A percentile compares a stretch with the other conserved stretches of the same genome.
Evolutionary conservation across 2,113 vertebrate species (phyloP).

Genomic region (Arenaria interpres): DNA sequence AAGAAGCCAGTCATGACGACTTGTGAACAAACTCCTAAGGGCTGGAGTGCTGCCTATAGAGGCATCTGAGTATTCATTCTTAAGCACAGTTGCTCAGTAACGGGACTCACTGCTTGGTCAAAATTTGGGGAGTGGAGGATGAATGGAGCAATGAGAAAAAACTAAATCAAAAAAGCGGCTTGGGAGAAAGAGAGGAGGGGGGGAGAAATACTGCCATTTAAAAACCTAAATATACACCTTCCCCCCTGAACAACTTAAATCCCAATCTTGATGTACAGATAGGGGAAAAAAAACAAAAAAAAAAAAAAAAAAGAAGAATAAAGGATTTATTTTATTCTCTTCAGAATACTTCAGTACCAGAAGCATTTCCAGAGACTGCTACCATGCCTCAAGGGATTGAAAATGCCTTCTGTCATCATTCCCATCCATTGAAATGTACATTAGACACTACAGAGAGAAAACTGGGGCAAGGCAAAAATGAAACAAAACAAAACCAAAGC

Average conservation of each 20-base stretch:
- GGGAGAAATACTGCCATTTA: background rate
- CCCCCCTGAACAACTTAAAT: background rate
- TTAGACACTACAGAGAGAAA: conserved; percentile 57
- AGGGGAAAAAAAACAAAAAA: too few relatives aligned
- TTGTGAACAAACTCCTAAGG: background rate
- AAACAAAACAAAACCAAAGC: conserved; percentile 48
- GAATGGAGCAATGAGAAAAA: background rate
- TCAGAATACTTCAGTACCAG: conserved; percentile 14
- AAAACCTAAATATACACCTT: background rate
- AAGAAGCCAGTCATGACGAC: background rate
- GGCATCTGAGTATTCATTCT: background rate
- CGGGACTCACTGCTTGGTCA: background rate
- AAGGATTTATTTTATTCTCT: background rate
- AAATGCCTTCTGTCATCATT: conserved; percentile 56
- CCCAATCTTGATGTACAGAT: background rate
- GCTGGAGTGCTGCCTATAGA: background rate
- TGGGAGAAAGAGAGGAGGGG: accelerated
- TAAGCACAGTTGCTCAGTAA: background rate
- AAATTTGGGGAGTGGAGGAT: background rate
- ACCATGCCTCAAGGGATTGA: conserved; percentile 13
- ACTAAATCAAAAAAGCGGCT: accelerated
- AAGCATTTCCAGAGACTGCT: conserved; percentile 12
- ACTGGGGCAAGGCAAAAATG: conserved; percentile 47
- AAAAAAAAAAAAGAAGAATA: background rate
- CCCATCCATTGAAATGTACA: conserved; percentile 43